Evolutionary conservation across 2,113 vertebrate genomes (phyloP), one percentile per base, ranked within the genome.

Genomic region (Zootoca vivipara): DNA sequence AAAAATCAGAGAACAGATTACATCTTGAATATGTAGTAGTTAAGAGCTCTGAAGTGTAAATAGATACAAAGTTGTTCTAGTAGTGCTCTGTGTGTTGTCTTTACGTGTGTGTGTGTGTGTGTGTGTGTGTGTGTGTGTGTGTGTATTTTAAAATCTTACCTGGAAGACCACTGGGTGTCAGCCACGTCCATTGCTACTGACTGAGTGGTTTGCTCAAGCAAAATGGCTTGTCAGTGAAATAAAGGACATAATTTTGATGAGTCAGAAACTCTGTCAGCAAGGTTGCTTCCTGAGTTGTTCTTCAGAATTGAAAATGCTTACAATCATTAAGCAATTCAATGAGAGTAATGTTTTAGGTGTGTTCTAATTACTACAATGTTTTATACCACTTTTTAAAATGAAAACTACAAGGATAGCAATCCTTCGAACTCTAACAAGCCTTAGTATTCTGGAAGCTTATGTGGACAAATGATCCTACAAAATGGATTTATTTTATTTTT

Each of bases 121-220:
- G 13, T 74, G 33, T 20, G 6, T 64, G 28, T 78, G 24, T 24
- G 26, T 40, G 65, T 26, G 58, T 64, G 40, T 67, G 24, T 13
- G 2, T 52, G 33, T 88, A 40, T 67, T 67, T 83, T 83, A 79
- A 82, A 81, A 52, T 56, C 91, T 69, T 93, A 42, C 26, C 38
- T 92, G 69, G 78, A 88, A 10, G 24, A 92, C 72, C 35, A 82
- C 78, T 90, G 91, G 75, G 56, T 91, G 74, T 81, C 79, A 89
- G 65, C 73, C 56, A 81, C 3, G 28, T 85, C 30, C 86, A 82
- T 94, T 78, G 56, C n/a, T 90, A 85, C 38, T 92, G 15, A 85
- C 38, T 92, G 15, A 88, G 4, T 33, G 90, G 62, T 83, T 85
- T 15, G 75, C 5, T 42, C 10, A 78, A 90, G 79, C 89, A 77